Percentiles rank a stretch among this genome's conserved stretches.
Evolutionary conservation across 2,113 vertebrate species (phyloP).

Genomic region (Phylloscopus whistleri): DNA sequence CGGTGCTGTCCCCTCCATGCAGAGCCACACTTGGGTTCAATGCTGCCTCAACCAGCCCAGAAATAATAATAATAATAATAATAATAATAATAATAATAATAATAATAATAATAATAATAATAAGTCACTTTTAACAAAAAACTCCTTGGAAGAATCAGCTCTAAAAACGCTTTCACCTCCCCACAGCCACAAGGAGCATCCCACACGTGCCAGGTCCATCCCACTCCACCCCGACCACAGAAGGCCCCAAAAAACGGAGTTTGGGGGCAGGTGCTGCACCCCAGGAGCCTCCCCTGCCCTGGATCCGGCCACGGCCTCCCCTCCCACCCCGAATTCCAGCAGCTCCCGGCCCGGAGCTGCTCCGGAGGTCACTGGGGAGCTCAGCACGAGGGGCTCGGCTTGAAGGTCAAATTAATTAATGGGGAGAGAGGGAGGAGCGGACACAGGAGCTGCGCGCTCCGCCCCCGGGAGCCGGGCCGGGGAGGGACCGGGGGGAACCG

Average conservation of each 20-base stretch:
- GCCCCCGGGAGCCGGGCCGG: not conserved
- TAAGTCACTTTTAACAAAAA: not conserved
- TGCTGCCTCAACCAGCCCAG: not conserved
- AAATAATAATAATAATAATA: not conserved
- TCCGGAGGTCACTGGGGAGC: not conserved
- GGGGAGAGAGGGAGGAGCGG: not conserved
- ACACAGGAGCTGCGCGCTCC: not conserved
- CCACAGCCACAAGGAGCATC: not conserved
- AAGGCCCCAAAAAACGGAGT: rapidly evolving
- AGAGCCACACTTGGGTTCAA: rapidly evolving
- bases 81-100: too few relatives aligned
- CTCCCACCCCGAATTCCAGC: not conserved
- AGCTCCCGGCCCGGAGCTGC: not conserved
- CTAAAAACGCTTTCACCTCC: not conserved
- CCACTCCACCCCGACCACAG: rapidly evolving
- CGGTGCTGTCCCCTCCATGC: rapidly evolving
- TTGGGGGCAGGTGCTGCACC: not conserved
- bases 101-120: too few relatives aligned
- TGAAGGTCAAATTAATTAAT: slow-evolving; percentile 17
- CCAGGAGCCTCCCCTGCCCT: not conserved
- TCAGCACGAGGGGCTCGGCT: not conserved
- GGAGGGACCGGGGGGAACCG: too few relatives aligned
- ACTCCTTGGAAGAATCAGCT: not conserved
- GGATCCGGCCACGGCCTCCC: not conserved
- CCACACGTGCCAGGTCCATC: rapidly evolving